A percentile compares a stretch with the other conserved stretches of the same genome.
phyloP scores from a whole-genome alignment of 2,797 vertebrate genomes.

The Dicrostonyx torquatus region DNA sequence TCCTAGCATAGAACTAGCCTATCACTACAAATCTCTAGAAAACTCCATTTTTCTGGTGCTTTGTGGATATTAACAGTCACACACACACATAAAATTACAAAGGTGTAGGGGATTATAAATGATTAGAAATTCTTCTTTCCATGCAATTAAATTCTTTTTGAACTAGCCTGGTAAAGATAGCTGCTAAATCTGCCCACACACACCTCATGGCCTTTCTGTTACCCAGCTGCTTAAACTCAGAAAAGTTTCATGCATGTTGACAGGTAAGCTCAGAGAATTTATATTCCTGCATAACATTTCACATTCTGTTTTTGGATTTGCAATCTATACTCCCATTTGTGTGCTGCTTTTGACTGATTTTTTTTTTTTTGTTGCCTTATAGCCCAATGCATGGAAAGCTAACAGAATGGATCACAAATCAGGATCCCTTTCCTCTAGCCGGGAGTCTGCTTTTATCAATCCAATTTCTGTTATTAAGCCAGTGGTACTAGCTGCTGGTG shows the following conservation, averaged over 20 bases:
- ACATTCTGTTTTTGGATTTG: constrained; percentile 34
- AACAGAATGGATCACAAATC: constrained; percentile 95
- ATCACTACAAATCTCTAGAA: neutral
- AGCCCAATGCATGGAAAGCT: constrained; percentile 95
- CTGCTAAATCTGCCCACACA: neutral
- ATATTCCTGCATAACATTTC: neutral
- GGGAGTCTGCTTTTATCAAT: constrained; percentile 98
- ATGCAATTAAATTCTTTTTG: constrained; percentile 30
- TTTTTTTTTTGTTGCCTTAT: constrained; percentile 71
- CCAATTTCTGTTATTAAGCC: constrained; percentile 97
- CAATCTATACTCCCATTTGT: neutral
- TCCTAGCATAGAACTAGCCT: neutral
- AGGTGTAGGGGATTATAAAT: neutral
- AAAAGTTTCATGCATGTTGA: neutral
- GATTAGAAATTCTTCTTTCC: constrained; percentile 11
- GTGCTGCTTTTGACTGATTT: constrained; percentile 44
- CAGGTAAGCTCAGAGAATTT: constrained; percentile 7
- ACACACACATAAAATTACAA: neutral
- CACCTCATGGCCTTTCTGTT: neutral
- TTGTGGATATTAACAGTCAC: neutral
- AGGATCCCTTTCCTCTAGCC: constrained; percentile 93
- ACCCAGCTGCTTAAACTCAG: neutral
- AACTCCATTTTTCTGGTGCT: constrained; percentile 1
- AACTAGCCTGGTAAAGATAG: constrained; percentile 21
- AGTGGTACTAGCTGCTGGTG: constrained; percentile 91